Base-by-base conservation (phyloP, 2,113 vertebrate species). In the Phaethornis superciliosus region DNA sequence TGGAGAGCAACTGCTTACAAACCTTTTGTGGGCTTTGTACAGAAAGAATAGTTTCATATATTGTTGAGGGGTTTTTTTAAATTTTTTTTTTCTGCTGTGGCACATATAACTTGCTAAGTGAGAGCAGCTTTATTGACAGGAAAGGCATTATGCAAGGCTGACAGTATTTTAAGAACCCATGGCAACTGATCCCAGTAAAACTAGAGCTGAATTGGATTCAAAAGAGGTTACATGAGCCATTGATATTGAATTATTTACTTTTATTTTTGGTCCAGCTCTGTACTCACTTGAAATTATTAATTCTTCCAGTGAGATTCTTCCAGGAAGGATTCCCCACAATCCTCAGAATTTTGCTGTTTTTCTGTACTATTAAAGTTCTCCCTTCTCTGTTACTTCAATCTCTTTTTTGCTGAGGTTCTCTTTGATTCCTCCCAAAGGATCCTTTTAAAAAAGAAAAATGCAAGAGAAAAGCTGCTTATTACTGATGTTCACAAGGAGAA, bases 331-430 rank as follows among this genome's bases (percentile, higher is more conserved):
- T 91, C 79, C 65, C 49, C 82, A 47, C 55, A 69, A 32, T 81
- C 68, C 64, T 88, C 30, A 52, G 71, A 71, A 70, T 46, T 49
- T 88, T 89, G 22, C 12, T 89, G 19, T 71, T 84, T 76, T 40
- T 79, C 42, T 42, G 35, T 33, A 24, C 37, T 71, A 8, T 59
- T 91, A 95, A 59, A 97, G 91, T 84, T 97, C 91, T 79, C 81
- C 84, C 86, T 97, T 97, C 63, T 89, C 64, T 47, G 20, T 58
- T 81, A 62, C 30, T 80, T 49, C 44, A 27, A 42, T 67, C 47
- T 95, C 75, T 83, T 93, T 88, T 74, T 91, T 80, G 33, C 56
- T 47, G 37, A 81, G 46, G 63, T 85, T 32, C 30, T 95, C 88
- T 91, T 92, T 74, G 55, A 77, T 89, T 92, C 55, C 63, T 89